Percentiles rank a stretch among this genome's conserved stretches.
Conservation (phyloP, 2,888 invertebrate genomes). For the Chouioia cunea region DNA sequence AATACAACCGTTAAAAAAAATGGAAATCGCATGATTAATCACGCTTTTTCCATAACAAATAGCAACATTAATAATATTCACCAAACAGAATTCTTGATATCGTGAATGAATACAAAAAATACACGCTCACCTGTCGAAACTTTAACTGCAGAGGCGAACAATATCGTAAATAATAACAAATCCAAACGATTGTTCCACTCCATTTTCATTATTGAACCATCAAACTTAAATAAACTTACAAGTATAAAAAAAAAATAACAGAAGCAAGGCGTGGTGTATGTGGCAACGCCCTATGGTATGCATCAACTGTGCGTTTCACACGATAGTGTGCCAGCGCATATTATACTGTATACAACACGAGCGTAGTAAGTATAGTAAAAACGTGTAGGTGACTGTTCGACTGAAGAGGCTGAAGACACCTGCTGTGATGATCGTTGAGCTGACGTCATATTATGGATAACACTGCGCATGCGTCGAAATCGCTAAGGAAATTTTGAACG, state of each 20-base stretch:
- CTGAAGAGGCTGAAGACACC: no score
- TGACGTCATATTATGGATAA: no score
- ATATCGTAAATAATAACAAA: not conserved
- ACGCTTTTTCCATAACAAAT: not conserved
- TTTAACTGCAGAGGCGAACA: not conserved
- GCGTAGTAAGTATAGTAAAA: no score
- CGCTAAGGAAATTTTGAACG: no score
- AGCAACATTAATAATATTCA: not conserved
- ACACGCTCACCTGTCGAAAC: conserved; percentile 19
- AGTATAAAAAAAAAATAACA: conserved; percentile 4
- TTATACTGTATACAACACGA: no score
- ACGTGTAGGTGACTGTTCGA: no score
- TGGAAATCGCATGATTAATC: not conserved
- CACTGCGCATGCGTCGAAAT: no score
- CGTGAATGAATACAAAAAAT: no score
- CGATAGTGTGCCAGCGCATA: not conserved
- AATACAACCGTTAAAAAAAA: not conserved
- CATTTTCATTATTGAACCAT: conserved; percentile 19
- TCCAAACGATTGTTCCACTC: conserved; percentile 17
- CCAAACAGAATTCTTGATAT: no score
- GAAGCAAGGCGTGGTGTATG: conserved; percentile 17
- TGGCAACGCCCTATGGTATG: conserved; percentile 42
- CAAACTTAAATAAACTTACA: not conserved
- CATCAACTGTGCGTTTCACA: conserved; percentile 9
- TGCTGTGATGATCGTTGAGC: no score